A percentile compares a stretch with the other conserved stretches of the same genome.
These are phyloP conservation scores for Tragelaphus scriptus DNA, from an alignment of 2,113 vertebrate species.

Conservation along the genomic window DNA sequence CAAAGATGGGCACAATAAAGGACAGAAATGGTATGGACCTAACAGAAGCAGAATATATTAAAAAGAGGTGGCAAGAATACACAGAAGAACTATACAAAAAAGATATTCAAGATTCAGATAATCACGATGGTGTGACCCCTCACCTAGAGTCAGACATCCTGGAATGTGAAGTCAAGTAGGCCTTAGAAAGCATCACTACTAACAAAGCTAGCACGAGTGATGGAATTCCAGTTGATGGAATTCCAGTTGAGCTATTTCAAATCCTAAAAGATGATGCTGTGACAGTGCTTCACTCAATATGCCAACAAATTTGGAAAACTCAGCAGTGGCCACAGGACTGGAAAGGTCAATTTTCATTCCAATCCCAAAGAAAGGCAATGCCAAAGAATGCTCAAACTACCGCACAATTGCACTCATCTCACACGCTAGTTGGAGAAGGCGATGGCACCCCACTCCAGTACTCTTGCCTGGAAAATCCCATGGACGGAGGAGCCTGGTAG, in stretches of 20 bases:
- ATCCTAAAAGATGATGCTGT: neutral
- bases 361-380: neutral
- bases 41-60: neutral
- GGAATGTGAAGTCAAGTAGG: neutral
- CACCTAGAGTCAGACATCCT: neutral
- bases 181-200: neutral
- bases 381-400: neutral
- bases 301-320: neutral
- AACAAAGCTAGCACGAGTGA: neutral
- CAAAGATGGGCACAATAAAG: neutral
- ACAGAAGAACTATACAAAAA: neutral
- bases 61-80: neutral
- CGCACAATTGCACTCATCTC: neutral
- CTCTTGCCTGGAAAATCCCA: no score
- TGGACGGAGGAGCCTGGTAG: no score
- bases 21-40: neutral
- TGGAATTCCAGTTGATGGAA: neutral
- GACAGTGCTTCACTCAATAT: neutral
- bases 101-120: neutral
- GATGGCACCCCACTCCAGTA: no score
- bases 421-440: neutral
- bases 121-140: neutral
- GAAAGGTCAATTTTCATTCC: neutral
- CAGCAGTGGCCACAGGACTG: neutral
- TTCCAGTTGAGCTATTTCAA: neutral